Percentiles rank a stretch among this genome's conserved stretches.
Evolutionary conservation across 2,888 invertebrate genomes (phyloP).

Genomic region (Polydesmus complanatus): DNA sequence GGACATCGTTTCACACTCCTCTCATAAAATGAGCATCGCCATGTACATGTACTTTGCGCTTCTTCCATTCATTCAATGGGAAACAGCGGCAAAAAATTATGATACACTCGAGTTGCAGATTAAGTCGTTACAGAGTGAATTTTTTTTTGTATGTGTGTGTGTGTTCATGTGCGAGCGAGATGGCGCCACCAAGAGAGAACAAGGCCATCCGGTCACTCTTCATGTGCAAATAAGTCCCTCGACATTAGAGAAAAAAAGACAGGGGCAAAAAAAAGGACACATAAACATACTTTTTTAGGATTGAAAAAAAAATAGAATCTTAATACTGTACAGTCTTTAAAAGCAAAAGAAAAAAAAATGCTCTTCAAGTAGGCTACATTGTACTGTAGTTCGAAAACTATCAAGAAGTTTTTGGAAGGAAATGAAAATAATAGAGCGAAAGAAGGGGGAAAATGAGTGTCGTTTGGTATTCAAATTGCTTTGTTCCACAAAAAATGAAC

Average conservation of each 20-base stretch:
- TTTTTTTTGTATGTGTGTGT: neutral
- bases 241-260: neutral
- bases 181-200: neutral
- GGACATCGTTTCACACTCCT: neutral
- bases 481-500: neutral
- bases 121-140: neutral
- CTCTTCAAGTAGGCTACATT: too few relatives aligned
- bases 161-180: neutral
- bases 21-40: neutral
- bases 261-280: too few relatives aligned
- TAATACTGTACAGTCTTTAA: too few relatives aligned
- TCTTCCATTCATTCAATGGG: neutral
- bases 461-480: neutral
- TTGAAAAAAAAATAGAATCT: neutral
- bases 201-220: neutral
- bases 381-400: neutral
- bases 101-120: neutral
- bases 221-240: neutral
- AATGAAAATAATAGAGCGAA: neutral
- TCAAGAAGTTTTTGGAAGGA: neutral
- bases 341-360: too few relatives aligned
- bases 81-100: neutral
- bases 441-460: neutral
- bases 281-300: neutral
- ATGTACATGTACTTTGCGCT: neutral